Evolutionary conservation across 2,888 invertebrate species (phyloP).

Genomic region (Trimorus sp.): DNA sequence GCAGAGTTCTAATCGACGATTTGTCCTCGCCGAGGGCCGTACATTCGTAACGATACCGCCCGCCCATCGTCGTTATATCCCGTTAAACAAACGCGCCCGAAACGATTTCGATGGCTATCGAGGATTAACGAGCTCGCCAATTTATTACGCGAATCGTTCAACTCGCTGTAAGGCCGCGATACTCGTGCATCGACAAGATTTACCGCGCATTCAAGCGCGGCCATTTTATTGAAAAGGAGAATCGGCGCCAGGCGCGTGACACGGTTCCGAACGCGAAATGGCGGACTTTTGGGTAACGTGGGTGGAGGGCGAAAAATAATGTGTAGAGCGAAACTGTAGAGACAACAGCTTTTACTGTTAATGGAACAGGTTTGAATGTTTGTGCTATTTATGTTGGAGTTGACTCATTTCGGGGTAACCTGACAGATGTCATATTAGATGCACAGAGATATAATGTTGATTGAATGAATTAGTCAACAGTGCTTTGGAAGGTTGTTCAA

Average conservation of each 20-base stretch:
- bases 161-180: constrained; percentile 40
- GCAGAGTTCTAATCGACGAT: constrained; percentile 60
- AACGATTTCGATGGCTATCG: constrained; percentile 59
- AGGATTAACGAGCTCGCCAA: constrained; percentile 62
- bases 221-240: constrained; percentile 36
- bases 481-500: no score
- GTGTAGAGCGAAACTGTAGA: no score
- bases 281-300: no score
- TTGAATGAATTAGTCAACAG: no score
- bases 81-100: constrained; percentile 52
- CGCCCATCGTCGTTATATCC: constrained; percentile 33
- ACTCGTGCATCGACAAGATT: constrained; percentile 45
- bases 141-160: constrained; percentile 59
- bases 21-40: constrained; percentile 43
- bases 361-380: no score
- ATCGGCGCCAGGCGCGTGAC: constrained; percentile 29
- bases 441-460: no score
- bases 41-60: constrained; percentile 37
- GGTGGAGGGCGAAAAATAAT: no score
- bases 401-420: no score
- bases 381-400: no score
- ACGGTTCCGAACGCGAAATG: constrained; percentile 19
- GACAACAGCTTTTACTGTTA: no score
- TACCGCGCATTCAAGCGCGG: constrained; percentile 20
- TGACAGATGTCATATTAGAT: no score